A percentile compares a stretch with the other conserved stretches of the same genome.
phyloP scores from a whole-genome alignment of 1,140 invertebrate species.

The Drosophila sulfurigaster region DNA sequence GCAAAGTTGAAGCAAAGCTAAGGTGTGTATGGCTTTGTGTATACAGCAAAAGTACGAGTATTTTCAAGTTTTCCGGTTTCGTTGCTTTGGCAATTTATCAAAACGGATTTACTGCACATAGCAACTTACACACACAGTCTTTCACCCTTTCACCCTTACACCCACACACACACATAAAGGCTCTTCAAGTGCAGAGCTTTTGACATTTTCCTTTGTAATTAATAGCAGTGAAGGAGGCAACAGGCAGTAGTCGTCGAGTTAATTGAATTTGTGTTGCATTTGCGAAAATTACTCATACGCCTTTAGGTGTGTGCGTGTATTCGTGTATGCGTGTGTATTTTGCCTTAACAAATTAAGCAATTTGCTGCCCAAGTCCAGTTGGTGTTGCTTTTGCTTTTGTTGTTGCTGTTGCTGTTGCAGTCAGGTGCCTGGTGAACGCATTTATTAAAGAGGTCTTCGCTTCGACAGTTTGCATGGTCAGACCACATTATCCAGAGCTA shows the following conservation, averaged over 20 bases:
- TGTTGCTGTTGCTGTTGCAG: constrained; percentile 28
- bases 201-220: constrained; percentile 64
- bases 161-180: not conserved
- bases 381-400: constrained; percentile 5
- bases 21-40: not conserved
- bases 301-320: constrained; percentile 9
- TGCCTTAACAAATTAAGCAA: constrained; percentile 75
- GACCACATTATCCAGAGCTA: constrained; percentile 54
- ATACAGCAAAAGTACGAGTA: not conserved
- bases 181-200: constrained; percentile 52
- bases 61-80: constrained; percentile 4
- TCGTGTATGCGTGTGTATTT: constrained; percentile 30
- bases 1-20: constrained; percentile 1
- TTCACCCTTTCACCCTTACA: not conserved
- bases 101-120: constrained; percentile 35
- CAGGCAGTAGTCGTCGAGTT: constrained; percentile 44
- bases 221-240: constrained; percentile 50
- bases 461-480: constrained; percentile 71
- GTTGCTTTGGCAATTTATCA: constrained; percentile 46
- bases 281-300: constrained; percentile 59
- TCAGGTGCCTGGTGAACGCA: constrained; percentile 62
- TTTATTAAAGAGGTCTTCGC: constrained; percentile 68
- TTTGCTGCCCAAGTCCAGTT: constrained; percentile 55
- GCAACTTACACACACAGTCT: not conserved
- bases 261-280: constrained; percentile 78